Conservation (phyloP, 2,888 invertebrate genomes). For the Drosophila atripex region DNA sequence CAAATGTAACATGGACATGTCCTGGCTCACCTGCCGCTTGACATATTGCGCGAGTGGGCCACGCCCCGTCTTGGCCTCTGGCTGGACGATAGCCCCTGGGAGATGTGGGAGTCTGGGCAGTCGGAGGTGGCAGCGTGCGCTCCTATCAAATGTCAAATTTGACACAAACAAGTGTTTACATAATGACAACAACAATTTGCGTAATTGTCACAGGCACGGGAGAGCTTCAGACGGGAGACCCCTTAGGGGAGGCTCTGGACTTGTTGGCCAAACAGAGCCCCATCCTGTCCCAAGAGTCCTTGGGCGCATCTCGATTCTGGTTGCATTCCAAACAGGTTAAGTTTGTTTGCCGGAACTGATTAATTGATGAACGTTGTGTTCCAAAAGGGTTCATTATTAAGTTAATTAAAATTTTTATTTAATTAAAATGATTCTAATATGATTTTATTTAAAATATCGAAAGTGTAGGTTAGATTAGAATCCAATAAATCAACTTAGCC, state of each 20-base stretch:
- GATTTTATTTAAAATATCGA: neutral
- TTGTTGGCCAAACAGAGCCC: conserved; percentile 24
- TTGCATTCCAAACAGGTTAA: conserved; percentile 15
- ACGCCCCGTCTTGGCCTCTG: conserved; percentile 17
- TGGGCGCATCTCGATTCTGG: conserved; percentile 6
- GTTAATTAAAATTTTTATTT: too few species aligned
- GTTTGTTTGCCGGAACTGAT: conserved; percentile 25
- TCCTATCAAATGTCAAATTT: conserved; percentile 76
- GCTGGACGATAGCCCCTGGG: conserved; percentile 7
- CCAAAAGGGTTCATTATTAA: conserved; percentile 3
- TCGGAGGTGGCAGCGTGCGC: conserved; percentile 17
- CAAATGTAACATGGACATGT: conserved; percentile 73
- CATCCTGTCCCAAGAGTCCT: conserved; percentile 1
- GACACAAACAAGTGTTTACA: conserved; percentile 79
- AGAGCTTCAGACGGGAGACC: conserved; percentile 1
- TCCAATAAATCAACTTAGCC: too few species aligned
- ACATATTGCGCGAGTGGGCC: conserved; percentile 51
- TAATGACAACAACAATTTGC: conserved; percentile 79
- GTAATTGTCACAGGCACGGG: conserved; percentile 65
- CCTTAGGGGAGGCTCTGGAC: neutral
- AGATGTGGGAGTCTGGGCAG: neutral
- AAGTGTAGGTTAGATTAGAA: too few species aligned
- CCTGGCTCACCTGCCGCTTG: conserved; percentile 67
- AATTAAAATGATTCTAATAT: neutral
- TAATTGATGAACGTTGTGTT: conserved; percentile 19